A percentile compares a stretch with the other conserved stretches of the same genome.
Evolutionary conservation across 1,140 invertebrate genomes (phyloP).

Genomic region (Agrypnia vestita): DNA sequence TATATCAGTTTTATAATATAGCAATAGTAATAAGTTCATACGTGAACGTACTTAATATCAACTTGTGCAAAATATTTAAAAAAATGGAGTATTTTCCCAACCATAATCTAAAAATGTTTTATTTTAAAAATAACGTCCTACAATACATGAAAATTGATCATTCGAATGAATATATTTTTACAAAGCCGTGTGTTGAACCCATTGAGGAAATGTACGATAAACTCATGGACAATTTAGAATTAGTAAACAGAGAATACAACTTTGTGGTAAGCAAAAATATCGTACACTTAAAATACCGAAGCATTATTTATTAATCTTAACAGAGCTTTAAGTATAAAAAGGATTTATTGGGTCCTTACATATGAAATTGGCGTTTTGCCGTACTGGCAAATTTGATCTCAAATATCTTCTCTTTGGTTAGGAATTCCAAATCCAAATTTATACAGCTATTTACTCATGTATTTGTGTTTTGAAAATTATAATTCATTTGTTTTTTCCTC

Average conservation of each 20-base stretch:
- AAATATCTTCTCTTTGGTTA: too few relatives aligned
- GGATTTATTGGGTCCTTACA: too few relatives aligned
- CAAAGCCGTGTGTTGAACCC: background rate
- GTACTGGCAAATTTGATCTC: too few relatives aligned
- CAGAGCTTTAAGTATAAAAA: too few relatives aligned
- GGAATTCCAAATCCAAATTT: too few relatives aligned
- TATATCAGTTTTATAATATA: slow-evolving; percentile 2
- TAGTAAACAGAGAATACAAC: slow-evolving; percentile 2
- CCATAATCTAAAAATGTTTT: background rate
- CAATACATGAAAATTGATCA: background rate
- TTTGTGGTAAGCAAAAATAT: slow-evolving; percentile 22
- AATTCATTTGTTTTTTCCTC: too few relatives aligned
- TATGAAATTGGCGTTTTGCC: too few relatives aligned
- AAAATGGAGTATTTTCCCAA: background rate
- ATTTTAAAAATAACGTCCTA: background rate
- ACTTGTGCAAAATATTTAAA: background rate
- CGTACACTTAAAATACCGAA: too few relatives aligned
- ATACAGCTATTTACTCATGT: too few relatives aligned
- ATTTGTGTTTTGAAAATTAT: too few relatives aligned
- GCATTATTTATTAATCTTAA: too few relatives aligned
- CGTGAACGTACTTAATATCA: background rate
- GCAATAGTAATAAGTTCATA: background rate
- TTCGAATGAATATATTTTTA: background rate
- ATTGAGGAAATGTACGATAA: background rate
- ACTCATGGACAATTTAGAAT: slow-evolving; percentile 9